Conservation (phyloP, 2,888 invertebrate species). For the Lasioglossum pauxillum region DNA sequence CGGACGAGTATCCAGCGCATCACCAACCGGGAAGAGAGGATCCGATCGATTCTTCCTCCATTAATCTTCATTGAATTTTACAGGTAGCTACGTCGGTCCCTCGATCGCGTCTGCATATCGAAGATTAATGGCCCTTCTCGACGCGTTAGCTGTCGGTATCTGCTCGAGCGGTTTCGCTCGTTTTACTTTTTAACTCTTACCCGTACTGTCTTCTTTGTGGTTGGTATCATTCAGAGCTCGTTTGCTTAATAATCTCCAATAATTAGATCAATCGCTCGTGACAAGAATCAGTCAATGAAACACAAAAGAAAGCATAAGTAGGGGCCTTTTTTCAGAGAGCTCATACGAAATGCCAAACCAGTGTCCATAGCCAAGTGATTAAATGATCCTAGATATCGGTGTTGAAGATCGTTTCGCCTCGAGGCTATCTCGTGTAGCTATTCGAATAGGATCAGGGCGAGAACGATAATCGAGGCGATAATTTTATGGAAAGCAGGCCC, state of each 20-base stretch:
- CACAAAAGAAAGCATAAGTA: too few species aligned
- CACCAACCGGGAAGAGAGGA: not conserved
- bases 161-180: not conserved
- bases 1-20: not conserved
- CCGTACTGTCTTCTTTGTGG: not conserved
- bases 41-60: not conserved
- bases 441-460: not conserved
- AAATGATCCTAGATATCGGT: too few species aligned
- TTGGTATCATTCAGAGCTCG: not conserved
- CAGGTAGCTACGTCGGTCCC: not conserved
- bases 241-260: not conserved
- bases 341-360: too few species aligned
- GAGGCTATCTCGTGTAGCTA: not conserved
- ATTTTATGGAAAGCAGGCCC: constrained; percentile 17
- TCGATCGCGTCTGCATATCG: not conserved
- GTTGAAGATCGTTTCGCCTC: not conserved
- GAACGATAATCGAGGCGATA: constrained; percentile 31
- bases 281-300: too few species aligned
- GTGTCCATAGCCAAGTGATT: too few species aligned
- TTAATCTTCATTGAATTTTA: constrained; percentile 19
- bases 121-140: not conserved
- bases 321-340: too few species aligned
- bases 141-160: not conserved
- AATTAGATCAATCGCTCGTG: not conserved
- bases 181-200: not conserved